phyloP scores from a whole-genome alignment of 2,797 vertebrate genomes.

The Eulemur rubriventer region DNA sequence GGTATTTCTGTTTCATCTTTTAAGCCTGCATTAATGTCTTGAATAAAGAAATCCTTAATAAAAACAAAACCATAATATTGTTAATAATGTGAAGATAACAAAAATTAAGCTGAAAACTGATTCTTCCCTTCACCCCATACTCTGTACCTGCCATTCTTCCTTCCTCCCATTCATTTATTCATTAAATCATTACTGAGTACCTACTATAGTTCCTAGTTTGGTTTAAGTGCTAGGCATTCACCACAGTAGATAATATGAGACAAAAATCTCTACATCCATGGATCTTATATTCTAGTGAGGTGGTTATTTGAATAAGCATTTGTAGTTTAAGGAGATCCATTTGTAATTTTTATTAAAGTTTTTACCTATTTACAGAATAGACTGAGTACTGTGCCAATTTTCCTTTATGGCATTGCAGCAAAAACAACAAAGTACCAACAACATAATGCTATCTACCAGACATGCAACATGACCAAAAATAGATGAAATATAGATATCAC shows the following conservation, averaged over 20 bases:
- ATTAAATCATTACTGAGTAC: not conserved
- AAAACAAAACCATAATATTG: constrained; percentile 48
- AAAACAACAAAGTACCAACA: not conserved
- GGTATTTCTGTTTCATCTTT: constrained; percentile 81
- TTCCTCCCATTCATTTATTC: not conserved
- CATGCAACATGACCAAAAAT: not conserved
- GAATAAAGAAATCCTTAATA: constrained; percentile 93
- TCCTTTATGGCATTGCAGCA: not conserved
- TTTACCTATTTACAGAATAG: not conserved
- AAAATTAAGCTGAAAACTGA: constrained; percentile 22
- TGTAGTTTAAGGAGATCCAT: not conserved
- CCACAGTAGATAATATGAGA: not conserved
- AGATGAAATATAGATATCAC: not conserved
- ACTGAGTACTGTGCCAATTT: not conserved
- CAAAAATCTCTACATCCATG: not conserved
- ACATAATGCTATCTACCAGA: not conserved
- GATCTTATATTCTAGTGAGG: not conserved
- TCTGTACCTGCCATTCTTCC: not conserved
- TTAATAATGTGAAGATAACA: constrained; percentile 44
- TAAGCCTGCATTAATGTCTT: constrained; percentile 93
- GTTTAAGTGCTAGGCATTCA: not conserved
- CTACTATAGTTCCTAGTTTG: not conserved
- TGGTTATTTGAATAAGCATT: not conserved
- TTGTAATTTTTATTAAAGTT: not conserved
- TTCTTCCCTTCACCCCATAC: not conserved